Base-by-base conservation (phyloP, 2,888 invertebrate species). In the Tridacna crocea region DNA sequence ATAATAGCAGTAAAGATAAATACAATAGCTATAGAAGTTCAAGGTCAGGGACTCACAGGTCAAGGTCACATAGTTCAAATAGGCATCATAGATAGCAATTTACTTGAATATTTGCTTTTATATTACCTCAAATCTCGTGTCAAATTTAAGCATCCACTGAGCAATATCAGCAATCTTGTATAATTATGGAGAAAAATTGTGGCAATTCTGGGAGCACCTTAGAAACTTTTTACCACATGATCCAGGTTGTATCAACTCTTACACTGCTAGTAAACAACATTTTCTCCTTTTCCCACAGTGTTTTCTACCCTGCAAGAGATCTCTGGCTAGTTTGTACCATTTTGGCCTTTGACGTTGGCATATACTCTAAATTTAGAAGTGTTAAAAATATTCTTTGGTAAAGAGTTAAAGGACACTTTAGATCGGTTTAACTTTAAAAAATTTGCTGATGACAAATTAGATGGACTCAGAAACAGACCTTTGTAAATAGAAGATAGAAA, bases 21-120 rank as follows among this genome's bases (percentile, higher is more conserved):
- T 65, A 68, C 77, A 72, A 75, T 76, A 79, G 75, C 63, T 60
- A 79, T 72, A 58, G 70, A 60, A 60, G 81, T 70, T 72, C 76
- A 51, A 86, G 83, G 74, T 83, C 85, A 36, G 77, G 79, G 26
- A 74, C 68, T 27, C 85, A 85, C 60, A 79, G 85, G 81, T 74
- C 83, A 77, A 79, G 83, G 79, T 83, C 85, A 75, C 75, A 80
- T 19, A 83, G 83, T 66, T 24, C 75, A 13, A 70, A 76, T 24
- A 80, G 83, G n/a, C 66, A 66, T 4, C 36, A 66, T 66, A 66
- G 66, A 66, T 66, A 36, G 46, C 55, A 55, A 36, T 36, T 36
- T 55, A 55, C 11, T 19, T 55, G 55, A 3, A 61, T 61, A 11
- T 61, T 60, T 22, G 24, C 6, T 1, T 61, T 24, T 3, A 61